Conservation (phyloP, 2,797 vertebrate species). For the Staurois parvus region DNA sequence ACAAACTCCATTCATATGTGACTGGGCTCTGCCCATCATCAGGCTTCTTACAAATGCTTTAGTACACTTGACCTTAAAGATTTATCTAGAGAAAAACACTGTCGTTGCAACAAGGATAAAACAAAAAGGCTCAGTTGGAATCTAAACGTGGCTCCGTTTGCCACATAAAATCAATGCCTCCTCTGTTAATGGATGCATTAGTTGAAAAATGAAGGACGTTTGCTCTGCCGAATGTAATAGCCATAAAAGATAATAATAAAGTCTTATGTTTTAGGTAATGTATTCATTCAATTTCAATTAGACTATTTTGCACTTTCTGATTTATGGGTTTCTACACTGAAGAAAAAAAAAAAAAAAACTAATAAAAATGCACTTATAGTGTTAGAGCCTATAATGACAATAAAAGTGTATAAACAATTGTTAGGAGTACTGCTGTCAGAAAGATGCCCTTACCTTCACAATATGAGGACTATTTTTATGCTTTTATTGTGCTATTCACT, state of each 20-base stretch:
- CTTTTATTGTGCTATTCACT: neutral
- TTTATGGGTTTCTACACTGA: conserved; percentile 39
- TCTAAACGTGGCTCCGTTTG: conserved; percentile 30
- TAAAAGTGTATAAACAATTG: conserved; percentile 40
- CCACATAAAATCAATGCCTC: conserved; percentile 48
- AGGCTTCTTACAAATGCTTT: conserved; percentile 7
- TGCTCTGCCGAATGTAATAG: conserved; percentile 32
- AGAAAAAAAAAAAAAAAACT: conserved; percentile 5
- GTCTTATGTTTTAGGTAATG: conserved; percentile 32
- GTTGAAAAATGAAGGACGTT: conserved; percentile 56
- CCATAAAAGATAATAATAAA: conserved; percentile 47
- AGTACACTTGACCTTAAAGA: conserved; percentile 32
- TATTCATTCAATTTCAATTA: conserved; percentile 55
- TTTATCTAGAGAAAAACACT: conserved; percentile 26
- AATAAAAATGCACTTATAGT: conserved; percentile 33
- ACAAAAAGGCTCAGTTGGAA: conserved; percentile 6
- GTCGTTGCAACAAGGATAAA: conserved; percentile 21
- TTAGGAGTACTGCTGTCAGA: neutral
- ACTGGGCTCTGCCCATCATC: neutral
- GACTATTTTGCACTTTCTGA: conserved; percentile 24
- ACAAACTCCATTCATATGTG: neutral
- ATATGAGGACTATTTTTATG: neutral
- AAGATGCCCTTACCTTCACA: neutral
- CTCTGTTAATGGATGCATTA: conserved; percentile 58
- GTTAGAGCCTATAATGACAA: conserved; percentile 36